These are phyloP conservation scores for Eulemur albifrons DNA, from an alignment of 2,797 vertebrate genomes.

Conservation along the genomic window DNA sequence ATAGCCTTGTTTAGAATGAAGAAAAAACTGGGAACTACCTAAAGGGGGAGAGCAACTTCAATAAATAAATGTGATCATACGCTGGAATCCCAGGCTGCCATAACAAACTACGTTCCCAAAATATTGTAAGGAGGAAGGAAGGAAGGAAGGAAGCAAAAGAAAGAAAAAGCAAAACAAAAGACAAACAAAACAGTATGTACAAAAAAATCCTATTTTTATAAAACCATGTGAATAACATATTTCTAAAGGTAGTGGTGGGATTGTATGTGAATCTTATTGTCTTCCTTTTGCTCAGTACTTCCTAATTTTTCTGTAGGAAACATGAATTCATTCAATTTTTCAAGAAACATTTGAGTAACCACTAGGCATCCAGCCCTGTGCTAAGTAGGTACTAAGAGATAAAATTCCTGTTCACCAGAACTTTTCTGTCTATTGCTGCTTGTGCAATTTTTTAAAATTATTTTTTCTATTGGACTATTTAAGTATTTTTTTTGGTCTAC, in stretches of 20 bases:
- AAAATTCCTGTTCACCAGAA: background rate
- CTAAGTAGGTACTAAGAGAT: background rate
- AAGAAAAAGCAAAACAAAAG: too few species aligned
- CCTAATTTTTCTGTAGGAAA: conserved; percentile 10
- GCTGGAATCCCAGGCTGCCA: background rate
- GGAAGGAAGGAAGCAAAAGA: too few species aligned
- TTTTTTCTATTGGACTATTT: background rate
- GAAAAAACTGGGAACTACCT: background rate
- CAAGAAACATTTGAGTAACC: background rate
- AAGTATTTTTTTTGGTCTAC: background rate
- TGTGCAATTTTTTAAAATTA: background rate
- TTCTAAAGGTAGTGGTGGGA: background rate
- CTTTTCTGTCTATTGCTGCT: background rate
- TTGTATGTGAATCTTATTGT: background rate
- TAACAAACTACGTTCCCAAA: background rate
- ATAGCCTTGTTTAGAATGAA: background rate
- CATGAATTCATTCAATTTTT: background rate
- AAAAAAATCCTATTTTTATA: background rate
- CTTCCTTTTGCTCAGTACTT: background rate
- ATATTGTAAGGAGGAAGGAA: background rate
- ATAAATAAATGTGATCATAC: background rate
- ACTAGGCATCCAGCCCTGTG: background rate
- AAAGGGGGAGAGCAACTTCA: background rate
- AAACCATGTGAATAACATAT: background rate
- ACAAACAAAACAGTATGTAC: background rate